Percentiles rank a stretch among this genome's conserved stretches.
These are phyloP conservation scores for Smittia aterrima DNA, from an alignment of 2,888 invertebrate species.

Conservation along the genomic window DNA sequence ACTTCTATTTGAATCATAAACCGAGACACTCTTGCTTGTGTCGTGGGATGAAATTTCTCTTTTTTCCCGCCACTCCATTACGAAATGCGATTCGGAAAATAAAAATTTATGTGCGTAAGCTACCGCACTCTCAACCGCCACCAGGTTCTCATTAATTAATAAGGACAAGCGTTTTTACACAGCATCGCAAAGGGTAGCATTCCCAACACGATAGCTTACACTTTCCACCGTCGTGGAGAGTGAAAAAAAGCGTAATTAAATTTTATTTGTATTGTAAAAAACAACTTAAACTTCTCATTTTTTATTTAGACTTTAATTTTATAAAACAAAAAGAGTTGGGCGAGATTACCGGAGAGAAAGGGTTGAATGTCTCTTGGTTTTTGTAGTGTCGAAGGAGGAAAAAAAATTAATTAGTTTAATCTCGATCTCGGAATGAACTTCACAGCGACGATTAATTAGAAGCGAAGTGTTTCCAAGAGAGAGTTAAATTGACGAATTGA, in stretches of 20 bases:
- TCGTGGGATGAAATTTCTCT: background rate
- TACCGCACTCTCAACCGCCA: constrained; percentile 14
- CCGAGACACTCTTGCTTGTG: background rate
- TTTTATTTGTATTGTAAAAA: constrained; percentile 28
- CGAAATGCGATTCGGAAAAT: constrained; percentile 18
- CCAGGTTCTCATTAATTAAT: constrained; percentile 41
- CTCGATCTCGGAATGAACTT: constrained; percentile 34
- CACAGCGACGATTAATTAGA: constrained; percentile 37
- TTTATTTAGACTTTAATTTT: constrained; percentile 40
- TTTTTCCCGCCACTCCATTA: constrained; percentile 26
- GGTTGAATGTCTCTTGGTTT: constrained; percentile 22
- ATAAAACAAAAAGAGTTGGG: background rate
- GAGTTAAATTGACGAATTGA: constrained; percentile 41
- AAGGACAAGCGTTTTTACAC: constrained; percentile 33
- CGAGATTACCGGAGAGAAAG: background rate
- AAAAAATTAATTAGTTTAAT: constrained; percentile 41
- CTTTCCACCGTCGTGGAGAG: background rate
- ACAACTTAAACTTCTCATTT: constrained; percentile 38
- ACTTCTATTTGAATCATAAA: constrained; percentile 24
- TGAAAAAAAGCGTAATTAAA: constrained; percentile 35
- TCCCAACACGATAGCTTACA: background rate
- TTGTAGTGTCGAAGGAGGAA: constrained; percentile 1
- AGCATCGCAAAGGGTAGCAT: background rate
- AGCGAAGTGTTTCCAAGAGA: constrained; percentile 6
- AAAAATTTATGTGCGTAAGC: constrained; percentile 34